Evolutionary conservation across 2,888 invertebrate genomes (phyloP), one percentile per base, ranked within the genome.

Genomic region (Steinernema scapterisci): DNA sequence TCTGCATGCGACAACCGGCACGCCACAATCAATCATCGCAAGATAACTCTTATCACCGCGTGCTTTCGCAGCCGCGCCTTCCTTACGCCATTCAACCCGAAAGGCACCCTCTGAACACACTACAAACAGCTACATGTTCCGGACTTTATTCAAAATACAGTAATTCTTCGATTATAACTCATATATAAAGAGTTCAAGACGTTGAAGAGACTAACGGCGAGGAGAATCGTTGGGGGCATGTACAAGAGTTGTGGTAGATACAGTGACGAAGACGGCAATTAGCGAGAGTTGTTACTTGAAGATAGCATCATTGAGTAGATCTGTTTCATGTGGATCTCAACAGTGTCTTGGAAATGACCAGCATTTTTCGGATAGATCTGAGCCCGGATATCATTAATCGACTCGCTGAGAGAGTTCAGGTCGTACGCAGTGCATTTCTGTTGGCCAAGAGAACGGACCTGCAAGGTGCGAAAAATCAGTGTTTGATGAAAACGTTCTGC

Each of bases 321-420:
- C 74, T 87, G 87, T 76, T 84, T 84, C 83, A 87, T 80, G 79
- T 87, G 87, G 25, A 87, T 85, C 75, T 87, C 87, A 1, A 87
- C 87, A 74, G 80, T 76, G 72, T 87, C 87, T 78, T 87, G 82
- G 76, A 87, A 86, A 52, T 76, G 77, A 27, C 80, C 81, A 13
- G 78, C 79, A 76, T 83, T 84, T 25, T 76, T 77, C n/a, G 84
- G 79, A 7, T 74, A 73, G 51, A 83, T 72, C 48, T 79, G 76
- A 25, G 72, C 71, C 6, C 81, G 75, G 21, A 87, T 82, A 9
- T 85, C 82, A 31, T 74, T 75, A 51, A 87, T 77, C 7, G 86
- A 78, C 38, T 87, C 85, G 45, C 78, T 79, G 27, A 87, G 76
- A 13, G 84, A 77, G 71, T 81, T 79, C 52, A 86, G 75, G 43